phyloP scores from a whole-genome alignment of 1,140 invertebrate species.

The Magallana ariakensis region DNA sequence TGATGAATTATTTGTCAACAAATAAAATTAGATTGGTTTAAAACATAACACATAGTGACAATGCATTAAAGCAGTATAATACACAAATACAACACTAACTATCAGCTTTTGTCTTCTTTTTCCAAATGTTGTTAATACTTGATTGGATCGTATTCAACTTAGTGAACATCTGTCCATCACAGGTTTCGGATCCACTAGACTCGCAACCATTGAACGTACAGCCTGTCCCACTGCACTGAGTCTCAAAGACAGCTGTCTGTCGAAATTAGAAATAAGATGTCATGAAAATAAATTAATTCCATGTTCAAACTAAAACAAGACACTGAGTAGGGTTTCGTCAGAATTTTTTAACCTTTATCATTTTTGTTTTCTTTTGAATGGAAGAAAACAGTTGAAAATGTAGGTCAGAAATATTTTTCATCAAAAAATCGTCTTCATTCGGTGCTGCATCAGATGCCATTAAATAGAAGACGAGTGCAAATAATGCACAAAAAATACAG shows the following conservation, averaged over 20 bases:
- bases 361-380: conserved; percentile 12
- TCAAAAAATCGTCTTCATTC: not conserved
- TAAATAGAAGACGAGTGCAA: too few species aligned
- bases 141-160: not conserved
- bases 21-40: too few species aligned
- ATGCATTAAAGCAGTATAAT: too few species aligned
- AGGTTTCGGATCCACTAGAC: not conserved
- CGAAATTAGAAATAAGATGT: not conserved
- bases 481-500: too few species aligned
- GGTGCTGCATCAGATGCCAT: not conserved
- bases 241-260: not conserved
- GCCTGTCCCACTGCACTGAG: not conserved
- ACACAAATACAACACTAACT: too few species aligned
- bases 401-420: conserved; percentile 6
- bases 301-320: too few species aligned
- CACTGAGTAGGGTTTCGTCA: too few species aligned
- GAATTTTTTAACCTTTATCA: not conserved
- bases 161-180: not conserved
- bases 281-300: too few species aligned
- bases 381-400: conserved; percentile 13
- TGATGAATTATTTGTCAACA: too few species aligned
- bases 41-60: too few species aligned
- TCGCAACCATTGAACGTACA: conserved; percentile 19
- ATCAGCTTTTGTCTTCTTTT: not conserved
- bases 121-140: not conserved